Evolutionary conservation across 64 coral and sea anemone species (phyloP).

Genomic region (Montipora foliosa): DNA sequence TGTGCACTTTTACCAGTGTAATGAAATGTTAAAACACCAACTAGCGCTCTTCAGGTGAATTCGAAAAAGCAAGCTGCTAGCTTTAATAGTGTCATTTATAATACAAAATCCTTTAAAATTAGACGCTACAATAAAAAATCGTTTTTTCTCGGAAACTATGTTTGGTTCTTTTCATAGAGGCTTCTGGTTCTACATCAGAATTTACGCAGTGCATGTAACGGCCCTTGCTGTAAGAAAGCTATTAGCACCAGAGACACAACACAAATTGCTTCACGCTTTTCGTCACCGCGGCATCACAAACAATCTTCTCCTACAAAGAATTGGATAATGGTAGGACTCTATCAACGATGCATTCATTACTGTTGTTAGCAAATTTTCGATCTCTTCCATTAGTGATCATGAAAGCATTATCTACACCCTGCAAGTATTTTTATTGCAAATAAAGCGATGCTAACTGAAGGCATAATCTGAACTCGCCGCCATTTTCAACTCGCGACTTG

Average conservation of each 20-base stretch:
- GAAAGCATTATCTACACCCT: background rate
- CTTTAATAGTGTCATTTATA: background rate
- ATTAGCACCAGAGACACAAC: background rate
- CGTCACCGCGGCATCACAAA: constrained; percentile 21
- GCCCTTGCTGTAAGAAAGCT: constrained; percentile 1
- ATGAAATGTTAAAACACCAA: too few species aligned
- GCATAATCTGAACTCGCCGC: too few species aligned
- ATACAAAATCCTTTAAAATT: background rate
- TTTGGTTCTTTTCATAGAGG: background rate
- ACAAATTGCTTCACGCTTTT: background rate
- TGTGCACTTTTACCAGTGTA: too few species aligned
- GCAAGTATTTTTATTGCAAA: background rate
- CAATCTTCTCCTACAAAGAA: constrained; percentile 1
- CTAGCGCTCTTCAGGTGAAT: too few species aligned
- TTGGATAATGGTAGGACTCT: constrained; percentile 10
- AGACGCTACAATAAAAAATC: background rate
- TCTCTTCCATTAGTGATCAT: background rate
- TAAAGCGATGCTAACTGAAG: background rate
- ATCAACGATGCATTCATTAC: constrained; percentile 1
- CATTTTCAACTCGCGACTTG: too few species aligned
- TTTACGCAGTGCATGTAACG: background rate
- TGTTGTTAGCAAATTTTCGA: constrained; percentile 34
- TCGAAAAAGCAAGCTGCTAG: background rate
- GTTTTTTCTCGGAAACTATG: background rate
- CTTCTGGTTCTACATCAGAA: background rate